Evolutionary conservation across 2,888 invertebrate genomes (phyloP), one percentile per base, ranked within the genome.

Genomic region (Acanthosoma haemorrhoidale): DNA sequence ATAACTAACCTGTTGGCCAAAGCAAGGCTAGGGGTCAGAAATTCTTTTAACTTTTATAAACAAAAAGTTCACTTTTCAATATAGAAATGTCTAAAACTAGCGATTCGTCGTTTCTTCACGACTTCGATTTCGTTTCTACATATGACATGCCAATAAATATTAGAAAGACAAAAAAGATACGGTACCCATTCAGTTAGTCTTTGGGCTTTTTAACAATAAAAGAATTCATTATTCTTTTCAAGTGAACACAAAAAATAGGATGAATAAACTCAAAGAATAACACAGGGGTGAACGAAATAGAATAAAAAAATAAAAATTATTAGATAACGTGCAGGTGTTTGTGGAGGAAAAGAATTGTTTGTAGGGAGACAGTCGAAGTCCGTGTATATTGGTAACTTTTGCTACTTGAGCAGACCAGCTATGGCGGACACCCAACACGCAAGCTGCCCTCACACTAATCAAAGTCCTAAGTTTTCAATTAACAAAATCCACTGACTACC

Each of bases 11-110:
- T 68, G 68, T 58, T 36, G 38, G 29, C 59, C 68, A 58, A 58
- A 36, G 68, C 68, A 68, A 59, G 36, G 59, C 68, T 68, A 68
- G 57, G 68, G 68, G 39, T 68, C 59, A 68, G 68, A 68, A 68
- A 29, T 16, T 59, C 58, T 31, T 68, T 68, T 43, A 29, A 39
- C 39, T 64, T 64, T 41, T 39, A 64, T 64, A 15, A 29, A 25
- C 51, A 21, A 51, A n/a, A 51, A 51, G 21, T 51, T 51, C 51
- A 51, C 29, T 51, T 51, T n/a, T n/a, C n/a, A n/a, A n/a, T n/a
- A n/a, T n/a, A n/a, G n/a, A n/a, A n/a, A n/a, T n/a, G n/a, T n/a
- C n/a, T n/a, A n/a, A n/a, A n/a, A n/a, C n/a, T n/a, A n/a, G n/a
- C n/a, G n/a, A n/a, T n/a, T n/a, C n/a, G n/a, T n/a, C n/a, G n/a